phyloP scores from a whole-genome alignment of 2,113 vertebrate genomes.

The Notarius lentiginosus region DNA sequence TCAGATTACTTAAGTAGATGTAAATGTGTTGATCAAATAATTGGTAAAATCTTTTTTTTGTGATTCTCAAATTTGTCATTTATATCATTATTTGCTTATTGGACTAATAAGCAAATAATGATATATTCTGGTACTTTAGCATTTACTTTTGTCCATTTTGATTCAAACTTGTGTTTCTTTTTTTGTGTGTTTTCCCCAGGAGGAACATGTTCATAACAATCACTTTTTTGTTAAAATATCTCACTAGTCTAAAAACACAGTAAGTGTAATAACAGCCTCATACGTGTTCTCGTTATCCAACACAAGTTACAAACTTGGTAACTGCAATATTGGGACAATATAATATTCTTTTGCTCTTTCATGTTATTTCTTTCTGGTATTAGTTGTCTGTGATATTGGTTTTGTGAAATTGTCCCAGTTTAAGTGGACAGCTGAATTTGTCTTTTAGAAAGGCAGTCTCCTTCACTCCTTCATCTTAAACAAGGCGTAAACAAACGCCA shows the following conservation, averaged over 20 bases:
- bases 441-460: conserved; percentile 74
- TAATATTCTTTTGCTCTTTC: conserved; percentile 41
- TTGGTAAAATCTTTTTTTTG: neutral
- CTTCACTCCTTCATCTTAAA: conserved; percentile 44
- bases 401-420: conserved; percentile 67
- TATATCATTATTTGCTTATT: neutral
- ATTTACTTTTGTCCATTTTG: neutral
- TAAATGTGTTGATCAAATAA: neutral
- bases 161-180: neutral
- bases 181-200: neutral
- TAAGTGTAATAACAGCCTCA: neutral
- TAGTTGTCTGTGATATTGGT: conserved; percentile 59
- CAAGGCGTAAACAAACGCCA: conserved; percentile 64
- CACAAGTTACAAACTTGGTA: conserved; percentile 19
- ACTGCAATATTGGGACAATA: conserved; percentile 29
- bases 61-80: neutral
- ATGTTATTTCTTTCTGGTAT: conserved; percentile 51
- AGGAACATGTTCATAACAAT: neutral
- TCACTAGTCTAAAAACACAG: neutral
- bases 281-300: neutral
- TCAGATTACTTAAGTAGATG: neutral
- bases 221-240: neutral
- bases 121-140: neutral
- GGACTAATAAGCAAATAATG: neutral
- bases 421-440: conserved; percentile 71